Conservation (phyloP, 2,797 vertebrate species). For the Fundulus diaphanus region DNA sequence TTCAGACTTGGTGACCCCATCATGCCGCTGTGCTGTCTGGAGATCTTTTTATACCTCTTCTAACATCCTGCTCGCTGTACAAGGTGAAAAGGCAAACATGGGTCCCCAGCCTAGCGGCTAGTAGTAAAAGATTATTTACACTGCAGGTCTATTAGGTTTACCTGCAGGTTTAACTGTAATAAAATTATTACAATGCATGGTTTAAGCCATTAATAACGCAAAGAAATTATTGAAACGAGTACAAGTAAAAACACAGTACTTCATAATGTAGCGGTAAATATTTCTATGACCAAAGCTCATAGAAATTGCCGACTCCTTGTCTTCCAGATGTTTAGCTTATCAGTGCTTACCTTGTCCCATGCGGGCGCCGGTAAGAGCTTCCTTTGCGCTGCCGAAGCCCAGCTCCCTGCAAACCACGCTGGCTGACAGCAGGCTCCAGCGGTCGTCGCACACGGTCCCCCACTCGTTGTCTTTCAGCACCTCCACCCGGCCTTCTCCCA, state of each 20-base stretch:
- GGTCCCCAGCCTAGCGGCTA: too few species aligned
- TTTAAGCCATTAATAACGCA: too few species aligned
- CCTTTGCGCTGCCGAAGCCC: constrained; percentile 94
- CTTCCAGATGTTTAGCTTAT: not conserved
- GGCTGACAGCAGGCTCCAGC: constrained; percentile 91
- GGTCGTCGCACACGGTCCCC: constrained; percentile 95
- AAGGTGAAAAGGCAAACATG: too few species aligned
- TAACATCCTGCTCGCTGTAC: too few species aligned
- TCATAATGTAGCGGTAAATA: not conserved
- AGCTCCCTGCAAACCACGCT: constrained; percentile 96
- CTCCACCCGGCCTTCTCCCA: constrained; percentile 93
- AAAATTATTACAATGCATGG: too few species aligned
- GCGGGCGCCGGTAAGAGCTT: constrained; percentile 90
- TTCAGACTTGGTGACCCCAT: too few species aligned
- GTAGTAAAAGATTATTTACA: too few species aligned
- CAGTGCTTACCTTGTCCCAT: constrained; percentile 91
- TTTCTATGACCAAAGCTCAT: not conserved
- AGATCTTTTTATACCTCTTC: too few species aligned
- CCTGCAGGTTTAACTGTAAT: too few species aligned
- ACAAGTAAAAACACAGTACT: not conserved
- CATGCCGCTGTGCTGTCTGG: too few species aligned
- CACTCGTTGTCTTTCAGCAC: constrained; percentile 88
- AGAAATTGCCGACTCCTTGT: not conserved
- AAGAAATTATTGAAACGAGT: not conserved
- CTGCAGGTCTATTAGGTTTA: too few species aligned